Conservation (phyloP, 2,888 invertebrate species). For the Boloria selene region DNA sequence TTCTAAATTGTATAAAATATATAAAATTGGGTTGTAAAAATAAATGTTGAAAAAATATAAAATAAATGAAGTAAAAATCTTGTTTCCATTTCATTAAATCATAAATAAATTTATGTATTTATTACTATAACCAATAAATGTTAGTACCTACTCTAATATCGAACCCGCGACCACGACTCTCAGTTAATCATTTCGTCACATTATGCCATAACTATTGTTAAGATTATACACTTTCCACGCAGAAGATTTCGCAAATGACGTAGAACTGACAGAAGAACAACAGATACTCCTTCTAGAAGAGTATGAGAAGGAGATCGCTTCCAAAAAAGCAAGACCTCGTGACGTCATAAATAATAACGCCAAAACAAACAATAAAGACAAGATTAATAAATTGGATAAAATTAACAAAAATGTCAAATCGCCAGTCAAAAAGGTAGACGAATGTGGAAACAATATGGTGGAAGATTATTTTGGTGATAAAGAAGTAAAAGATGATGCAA, state of each 20-base stretch:
- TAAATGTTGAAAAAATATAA: not conserved
- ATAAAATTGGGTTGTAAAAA: not conserved
- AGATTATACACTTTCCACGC: conserved; percentile 40
- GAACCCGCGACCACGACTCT: too few relatives aligned
- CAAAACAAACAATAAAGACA: conserved; percentile 1
- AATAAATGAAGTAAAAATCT: conserved; percentile 11
- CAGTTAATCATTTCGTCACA: too few relatives aligned
- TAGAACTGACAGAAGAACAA: conserved; percentile 87
- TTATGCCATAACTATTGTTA: conserved; percentile 15
- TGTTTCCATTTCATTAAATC: conserved; percentile 12
- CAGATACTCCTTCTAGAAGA: conserved; percentile 85
- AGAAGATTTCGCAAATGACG: conserved; percentile 85
- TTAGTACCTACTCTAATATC: too few relatives aligned
- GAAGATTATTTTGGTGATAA: conserved; percentile 81
- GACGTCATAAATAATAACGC: conserved; percentile 67
- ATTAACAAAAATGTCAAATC: conserved; percentile 55
- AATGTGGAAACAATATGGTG: conserved; percentile 72
- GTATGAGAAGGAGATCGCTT: conserved; percentile 85
- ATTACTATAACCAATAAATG: not conserved
- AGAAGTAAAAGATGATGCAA: conserved; percentile 72
- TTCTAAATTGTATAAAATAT: not conserved
- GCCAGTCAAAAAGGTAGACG: conserved; percentile 70
- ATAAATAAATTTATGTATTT: not conserved
- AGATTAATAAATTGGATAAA: conserved; percentile 47
- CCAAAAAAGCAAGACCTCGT: conserved; percentile 62